These are phyloP conservation scores for Eulemur macaco DNA, from an alignment of 2,113 vertebrate genomes.

Conservation along the genomic window DNA sequence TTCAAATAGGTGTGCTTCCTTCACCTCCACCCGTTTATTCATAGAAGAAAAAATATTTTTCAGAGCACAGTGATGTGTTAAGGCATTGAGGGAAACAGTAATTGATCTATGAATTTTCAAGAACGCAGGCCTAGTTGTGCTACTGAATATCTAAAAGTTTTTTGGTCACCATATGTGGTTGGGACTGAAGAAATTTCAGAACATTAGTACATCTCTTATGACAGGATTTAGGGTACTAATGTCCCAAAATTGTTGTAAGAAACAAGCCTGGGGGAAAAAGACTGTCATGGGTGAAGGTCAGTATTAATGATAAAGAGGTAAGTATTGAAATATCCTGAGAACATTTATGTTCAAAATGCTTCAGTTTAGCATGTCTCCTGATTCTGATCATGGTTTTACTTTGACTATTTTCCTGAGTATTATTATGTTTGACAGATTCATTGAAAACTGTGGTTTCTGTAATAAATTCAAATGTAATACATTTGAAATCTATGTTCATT, in stretches of 20 bases:
- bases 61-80: not conserved
- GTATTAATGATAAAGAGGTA: not conserved
- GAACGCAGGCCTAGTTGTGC: not conserved
- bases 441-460: not conserved
- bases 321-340: not conserved
- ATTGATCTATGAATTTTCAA: not conserved
- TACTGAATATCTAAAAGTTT: not conserved
- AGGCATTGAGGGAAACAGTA: not conserved
- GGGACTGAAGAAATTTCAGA: not conserved
- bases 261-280: not conserved
- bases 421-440: not conserved
- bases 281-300: not conserved
- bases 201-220: not conserved
- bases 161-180: not conserved
- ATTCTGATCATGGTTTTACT: not conserved
- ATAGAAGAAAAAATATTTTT: not conserved
- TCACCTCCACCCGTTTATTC: not conserved
- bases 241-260: not conserved
- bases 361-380: not conserved
- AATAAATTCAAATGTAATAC: not conserved
- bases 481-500: conserved; percentile 10
- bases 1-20: not conserved
- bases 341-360: not conserved
- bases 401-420: not conserved
- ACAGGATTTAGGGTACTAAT: not conserved